Evolutionary conservation across 1,140 invertebrate genomes (phyloP).

Genomic region (Zaprionus kolodkinae): DNA sequence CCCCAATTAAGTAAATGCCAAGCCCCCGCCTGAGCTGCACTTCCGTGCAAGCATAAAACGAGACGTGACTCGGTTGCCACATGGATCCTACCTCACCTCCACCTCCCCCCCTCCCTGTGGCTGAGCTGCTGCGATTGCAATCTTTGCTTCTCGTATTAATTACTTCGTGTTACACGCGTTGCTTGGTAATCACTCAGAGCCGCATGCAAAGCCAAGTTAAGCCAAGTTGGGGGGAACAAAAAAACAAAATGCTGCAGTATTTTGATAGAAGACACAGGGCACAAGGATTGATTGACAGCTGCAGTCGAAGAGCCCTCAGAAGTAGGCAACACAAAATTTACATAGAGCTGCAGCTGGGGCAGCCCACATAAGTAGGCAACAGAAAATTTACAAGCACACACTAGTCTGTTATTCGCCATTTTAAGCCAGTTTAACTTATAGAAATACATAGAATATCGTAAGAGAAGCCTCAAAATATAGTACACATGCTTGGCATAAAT

Average conservation of each 20-base stretch:
- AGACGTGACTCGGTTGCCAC: conserved; percentile 32
- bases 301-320: background rate
- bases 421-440: background rate
- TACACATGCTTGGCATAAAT: conserved; percentile 45
- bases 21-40: conserved; percentile 17
- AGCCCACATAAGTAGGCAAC: background rate
- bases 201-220: background rate
- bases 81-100: background rate
- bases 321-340: background rate
- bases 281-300: background rate
- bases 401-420: background rate
- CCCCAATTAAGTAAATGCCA: conserved; percentile 77
- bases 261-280: background rate
- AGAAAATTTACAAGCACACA: background rate
- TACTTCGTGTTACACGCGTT: conserved; percentile 6
- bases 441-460: conserved; percentile 58
- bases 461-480: conserved; percentile 47
- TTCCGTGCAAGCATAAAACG: conserved; percentile 8
- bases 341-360: background rate
- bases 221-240: background rate
- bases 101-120: no score
- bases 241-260: background rate
- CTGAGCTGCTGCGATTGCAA: conserved; percentile 5
- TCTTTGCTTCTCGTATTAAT: conserved; percentile 2
- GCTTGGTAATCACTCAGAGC: background rate